Evolutionary conservation across 2,797 vertebrate species (phyloP), one percentile per base, ranked within the genome.

Genomic region (Emydoidea blandingii): DNA sequence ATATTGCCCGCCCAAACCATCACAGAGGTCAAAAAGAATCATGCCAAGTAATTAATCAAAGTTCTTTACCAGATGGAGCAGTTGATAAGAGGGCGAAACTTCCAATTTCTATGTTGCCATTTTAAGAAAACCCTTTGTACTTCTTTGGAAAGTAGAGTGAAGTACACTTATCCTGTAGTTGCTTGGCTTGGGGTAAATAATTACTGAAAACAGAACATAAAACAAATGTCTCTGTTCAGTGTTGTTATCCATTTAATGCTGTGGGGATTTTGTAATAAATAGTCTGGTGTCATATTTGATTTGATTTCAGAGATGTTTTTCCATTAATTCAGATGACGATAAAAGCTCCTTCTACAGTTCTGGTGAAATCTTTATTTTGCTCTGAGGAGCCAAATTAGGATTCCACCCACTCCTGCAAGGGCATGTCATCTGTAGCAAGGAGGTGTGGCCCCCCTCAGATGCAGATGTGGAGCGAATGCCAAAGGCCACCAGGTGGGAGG

Each of bases 281-380:
- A 81, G 25, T 56, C 44, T 87, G 4, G 79, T 83, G 88, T 92
- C 90, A 94, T 83, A 49, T 94, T 89, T 83, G 19, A 86, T 83
- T 95, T 95, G 79, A 53, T 92, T 86, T 95, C 79, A 54, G 85
- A 87, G 92, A 15, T 10, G 53, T 37, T 5, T 9, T 15, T 81
- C 92, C 79, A 91, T 93, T 93, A 95, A 93, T 91, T 91, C 88
- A 91, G 59, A 0, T 23, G 81, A 89, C 84, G 91, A 53, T 53
- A 57, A 12, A 2, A 85, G 62, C 76, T 81, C 93, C n/a, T 96
- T 68, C 82, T 12, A 27, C 34, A 29, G 41, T 53, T 81, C 86
- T 79, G 41, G 47, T 88, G 81, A 83, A 80, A 54, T 78, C 95
- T 95, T 95, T 95, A 86, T 89, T 95, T 93, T 89, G 88, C 81